phyloP scores from a whole-genome alignment of 2,113 vertebrate species.

The Triplophysa dalaica region DNA sequence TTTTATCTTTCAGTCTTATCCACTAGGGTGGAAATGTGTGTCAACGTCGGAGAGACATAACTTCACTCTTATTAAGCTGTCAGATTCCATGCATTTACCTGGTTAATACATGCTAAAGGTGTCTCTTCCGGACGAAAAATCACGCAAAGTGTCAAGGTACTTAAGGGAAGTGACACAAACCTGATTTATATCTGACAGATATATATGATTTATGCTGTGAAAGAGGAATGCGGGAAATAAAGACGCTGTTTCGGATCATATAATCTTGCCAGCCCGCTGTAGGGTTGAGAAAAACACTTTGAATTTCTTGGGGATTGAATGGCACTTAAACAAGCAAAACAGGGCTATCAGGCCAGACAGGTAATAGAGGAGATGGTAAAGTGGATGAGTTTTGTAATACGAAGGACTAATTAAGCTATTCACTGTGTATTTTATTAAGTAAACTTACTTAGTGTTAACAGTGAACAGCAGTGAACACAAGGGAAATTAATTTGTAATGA shows the following conservation, averaged over 20 bases:
- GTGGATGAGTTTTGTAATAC: background rate
- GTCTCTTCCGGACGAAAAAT: slow-evolving; percentile 28
- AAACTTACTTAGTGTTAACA: background rate
- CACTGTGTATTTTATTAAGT: background rate
- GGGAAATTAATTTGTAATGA: background rate
- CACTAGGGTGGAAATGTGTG: slow-evolving; percentile 23
- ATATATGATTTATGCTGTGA: slow-evolving; percentile 7
- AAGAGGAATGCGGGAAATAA: background rate
- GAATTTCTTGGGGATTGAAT: background rate
- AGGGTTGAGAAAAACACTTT: background rate
- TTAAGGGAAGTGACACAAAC: background rate
- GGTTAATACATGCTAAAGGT: slow-evolving; percentile 37
- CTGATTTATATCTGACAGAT: slow-evolving; percentile 27
- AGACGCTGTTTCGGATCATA: background rate
- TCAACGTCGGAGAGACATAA: slow-evolving; percentile 25
- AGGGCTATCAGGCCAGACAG: background rate
- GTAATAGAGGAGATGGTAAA: background rate
- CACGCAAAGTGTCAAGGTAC: background rate
- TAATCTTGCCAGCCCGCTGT: background rate
- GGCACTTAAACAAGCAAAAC: background rate
- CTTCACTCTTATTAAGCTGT: slow-evolving; percentile 50
- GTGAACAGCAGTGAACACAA: background rate
- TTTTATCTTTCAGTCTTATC: slow-evolving; percentile 28
- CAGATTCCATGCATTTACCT: slow-evolving; percentile 23
- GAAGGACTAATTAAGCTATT: background rate